Conservation (phyloP, 1,140 invertebrate genomes). For the Dendrolimus kikuchii region DNA sequence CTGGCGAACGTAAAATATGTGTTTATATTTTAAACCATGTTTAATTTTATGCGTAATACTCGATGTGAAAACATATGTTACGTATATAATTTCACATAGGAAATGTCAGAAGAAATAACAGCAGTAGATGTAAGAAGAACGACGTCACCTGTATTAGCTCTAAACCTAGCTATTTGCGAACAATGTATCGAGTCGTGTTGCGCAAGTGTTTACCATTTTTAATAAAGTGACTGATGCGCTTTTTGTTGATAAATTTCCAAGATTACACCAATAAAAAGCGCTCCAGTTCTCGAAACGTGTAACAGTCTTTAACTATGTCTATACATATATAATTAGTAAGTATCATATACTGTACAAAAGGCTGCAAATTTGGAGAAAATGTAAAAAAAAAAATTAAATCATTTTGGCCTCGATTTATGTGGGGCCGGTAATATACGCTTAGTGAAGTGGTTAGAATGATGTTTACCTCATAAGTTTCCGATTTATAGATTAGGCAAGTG, state of each 20-base stretch:
- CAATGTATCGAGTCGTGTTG: constrained; percentile 41
- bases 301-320: constrained; percentile 65
- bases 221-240: no score
- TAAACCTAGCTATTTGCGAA: constrained; percentile 43
- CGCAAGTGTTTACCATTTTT: constrained; percentile 37
- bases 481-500: no score
- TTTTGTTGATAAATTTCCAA: constrained; percentile 24
- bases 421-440: constrained; percentile 66
- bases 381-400: constrained; percentile 61
- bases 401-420: constrained; percentile 50
- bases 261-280: constrained; percentile 8
- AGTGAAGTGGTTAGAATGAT: constrained; percentile 60
- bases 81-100: no score
- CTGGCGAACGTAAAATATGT: no score
- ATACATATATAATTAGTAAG: constrained; percentile 69
- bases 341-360: constrained; percentile 71
- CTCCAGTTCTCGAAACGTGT: constrained; percentile 29
- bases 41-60: no score
- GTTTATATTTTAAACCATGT: no score
- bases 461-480: constrained; percentile 58
- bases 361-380: constrained; percentile 65
- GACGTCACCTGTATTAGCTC: no score
- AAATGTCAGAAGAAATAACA: no score
- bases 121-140: no score
- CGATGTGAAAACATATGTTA: no score